Base-by-base conservation (phyloP, 2,888 invertebrate genomes). In the Troides oblongomaculatus region DNA sequence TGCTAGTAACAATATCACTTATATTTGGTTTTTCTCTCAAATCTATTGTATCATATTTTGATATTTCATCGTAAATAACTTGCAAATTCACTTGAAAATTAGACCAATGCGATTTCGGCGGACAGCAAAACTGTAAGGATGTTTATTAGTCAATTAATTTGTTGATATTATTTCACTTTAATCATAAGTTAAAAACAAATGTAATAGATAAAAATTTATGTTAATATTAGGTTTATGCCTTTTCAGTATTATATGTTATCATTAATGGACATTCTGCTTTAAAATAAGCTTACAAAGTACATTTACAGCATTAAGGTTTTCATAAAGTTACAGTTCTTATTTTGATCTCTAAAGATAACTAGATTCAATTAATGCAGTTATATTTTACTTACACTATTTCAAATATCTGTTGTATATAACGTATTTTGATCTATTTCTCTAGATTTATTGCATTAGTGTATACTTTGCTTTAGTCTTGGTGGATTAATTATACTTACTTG, bases 101-200 rank as follows among this genome's bases (percentile, higher is more conserved):
- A 0, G 71, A 50, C 80, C 79, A 79, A n/a, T 72, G 65, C 10
- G 65, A 61, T 71, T 70, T 46, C 0, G 76, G 69, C 58, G 80
- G 80, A 61, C 80, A 80, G 71, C 80, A 81, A 2, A 79, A 76
- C 79, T 81, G 74, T 46, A 18, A 18, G 66, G 53, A n/a, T 53
- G 53, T 53, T 53, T n/a, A 6, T n/a, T 53, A n/a, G 53, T 53
- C n/a, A 53, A 53, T 53, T n/a, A 53, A n/a, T 53, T 53, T n/a
- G n/a, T 53, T n/a, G n/a, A 1, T 53, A 53, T n/a, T 4, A 6
- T n/a, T 53, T 53, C 18, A 6, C n/a, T 53, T 53, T 53, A 53
- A 4, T 53, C 50, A 50, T 18, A 50, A 17, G 10, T n/a, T 5
- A 53, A 53, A 53, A 7, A 46, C 5, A 5, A 53, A 53, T 18